These are phyloP conservation scores for Theocolax elegans DNA, from an alignment of 1,140 invertebrate species.

Conservation along the genomic window DNA sequence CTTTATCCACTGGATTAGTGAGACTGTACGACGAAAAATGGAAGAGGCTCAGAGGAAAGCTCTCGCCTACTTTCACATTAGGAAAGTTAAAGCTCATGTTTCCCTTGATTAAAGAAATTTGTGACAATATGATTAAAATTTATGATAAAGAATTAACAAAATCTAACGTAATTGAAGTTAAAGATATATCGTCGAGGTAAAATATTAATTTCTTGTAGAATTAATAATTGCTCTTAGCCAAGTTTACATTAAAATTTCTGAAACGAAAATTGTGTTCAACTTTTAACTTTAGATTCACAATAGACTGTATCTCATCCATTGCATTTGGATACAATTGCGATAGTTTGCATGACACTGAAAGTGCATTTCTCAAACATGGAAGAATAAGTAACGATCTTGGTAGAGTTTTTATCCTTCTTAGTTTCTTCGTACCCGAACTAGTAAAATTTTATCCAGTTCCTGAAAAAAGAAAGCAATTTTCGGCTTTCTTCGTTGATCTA, in stretches of 20 bases:
- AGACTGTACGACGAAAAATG: constrained; percentile 64
- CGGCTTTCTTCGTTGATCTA: constrained; percentile 51
- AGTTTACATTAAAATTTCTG: no score
- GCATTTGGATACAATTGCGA: constrained; percentile 67
- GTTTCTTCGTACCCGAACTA: constrained; percentile 23
- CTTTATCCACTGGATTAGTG: constrained; percentile 69
- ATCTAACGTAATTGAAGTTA: constrained; percentile 43
- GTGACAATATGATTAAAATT: constrained; percentile 54
- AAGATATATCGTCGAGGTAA: constrained; percentile 45
- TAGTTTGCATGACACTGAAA: constrained; percentile 55
- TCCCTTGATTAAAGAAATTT: constrained; percentile 61
- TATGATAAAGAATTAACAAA: neutral
- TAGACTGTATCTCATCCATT: constrained; percentile 70
- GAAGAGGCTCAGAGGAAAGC: constrained; percentile 66
- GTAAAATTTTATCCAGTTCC: constrained; percentile 8
- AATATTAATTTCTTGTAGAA: no score
- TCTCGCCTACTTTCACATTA: constrained; percentile 70
- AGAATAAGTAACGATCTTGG: constrained; percentile 31
- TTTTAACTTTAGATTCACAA: no score
- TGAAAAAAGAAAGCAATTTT: constrained; percentile 36
- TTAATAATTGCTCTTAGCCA: no score
- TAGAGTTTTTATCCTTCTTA: constrained; percentile 4
- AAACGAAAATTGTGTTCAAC: no score
- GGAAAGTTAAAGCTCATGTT: constrained; percentile 72
- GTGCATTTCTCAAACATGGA: constrained; percentile 46